These are phyloP conservation scores for Anarhynchus alexandrinus DNA, from an alignment of 2,113 vertebrate genomes.

Conservation along the genomic window DNA sequence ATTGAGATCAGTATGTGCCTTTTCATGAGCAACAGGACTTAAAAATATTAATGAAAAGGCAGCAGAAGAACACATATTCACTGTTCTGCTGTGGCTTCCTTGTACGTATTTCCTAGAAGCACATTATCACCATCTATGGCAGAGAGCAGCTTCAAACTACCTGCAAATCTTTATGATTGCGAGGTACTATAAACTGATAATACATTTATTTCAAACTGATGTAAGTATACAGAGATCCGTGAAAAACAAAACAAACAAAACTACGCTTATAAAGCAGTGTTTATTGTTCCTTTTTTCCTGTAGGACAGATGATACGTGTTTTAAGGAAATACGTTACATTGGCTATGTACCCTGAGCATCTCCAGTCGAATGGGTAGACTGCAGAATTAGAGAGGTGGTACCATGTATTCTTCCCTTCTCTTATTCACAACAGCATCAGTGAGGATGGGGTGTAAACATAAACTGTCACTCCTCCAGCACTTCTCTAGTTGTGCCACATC, in stretches of 20 bases:
- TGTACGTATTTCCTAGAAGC: not conserved
- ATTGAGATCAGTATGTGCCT: not conserved
- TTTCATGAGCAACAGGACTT: not conserved
- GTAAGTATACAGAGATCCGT: not conserved
- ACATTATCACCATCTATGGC: not conserved
- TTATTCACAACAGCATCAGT: not conserved
- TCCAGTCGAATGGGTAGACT: not conserved
- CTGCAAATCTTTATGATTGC: not conserved
- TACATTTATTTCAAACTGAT: not conserved
- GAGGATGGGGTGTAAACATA: constrained; percentile 15
- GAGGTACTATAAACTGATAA: not conserved
- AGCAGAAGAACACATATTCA: not conserved
- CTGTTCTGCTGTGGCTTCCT: not conserved
- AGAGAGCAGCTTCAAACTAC: not conserved
- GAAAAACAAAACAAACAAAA: not conserved
- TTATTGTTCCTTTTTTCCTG: not conserved
- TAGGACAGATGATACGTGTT: not conserved
- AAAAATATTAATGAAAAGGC: not conserved
- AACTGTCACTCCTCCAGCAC: constrained; percentile 33
- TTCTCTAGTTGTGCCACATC: constrained; percentile 27
- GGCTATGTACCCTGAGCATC: not conserved
- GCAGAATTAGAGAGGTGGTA: not conserved
- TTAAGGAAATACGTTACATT: constrained; percentile 9
- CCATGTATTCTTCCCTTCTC: not conserved
- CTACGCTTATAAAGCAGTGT: not conserved